Evolutionary conservation across 1,140 invertebrate genomes (phyloP), one percentile per base, ranked within the genome.

Genomic region (Musca domestica): DNA sequence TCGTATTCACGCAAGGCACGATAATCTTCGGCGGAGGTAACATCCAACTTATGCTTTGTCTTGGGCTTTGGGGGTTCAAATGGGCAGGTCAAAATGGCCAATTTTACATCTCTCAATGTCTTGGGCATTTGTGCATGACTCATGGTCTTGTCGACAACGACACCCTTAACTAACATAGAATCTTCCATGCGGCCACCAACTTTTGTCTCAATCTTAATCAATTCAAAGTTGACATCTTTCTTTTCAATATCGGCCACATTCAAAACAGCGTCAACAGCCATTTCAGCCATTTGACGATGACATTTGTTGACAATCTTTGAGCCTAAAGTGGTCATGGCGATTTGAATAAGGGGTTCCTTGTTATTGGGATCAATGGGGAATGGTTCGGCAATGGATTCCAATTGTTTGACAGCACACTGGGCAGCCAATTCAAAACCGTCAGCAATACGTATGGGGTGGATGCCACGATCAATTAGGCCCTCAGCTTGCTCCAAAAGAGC

Each of bases 41-140:
- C 93, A 77, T 99, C 97, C 72, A 99, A 87, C 91, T 99, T 99
- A 90, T 99, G 96, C 84, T 99, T 99, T 67, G 98, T 99, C 85
- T 99, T 99, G 17, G 98, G 98, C 85, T 99, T 99, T 22, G 98
- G 98, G 49, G 98, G 98, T 86, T 99, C 98, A 86, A 99, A 99
- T 71, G 98, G 95, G 84, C 98, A 99, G 15, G 98, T 99, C 6
- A 99, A 86, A 73, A 99, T 99, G 2, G 97, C 97, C 54, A 99
- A 84, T 81, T 96, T 96, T 0, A 95, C 96, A 85, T 98, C 88
- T 83, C 93, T 97, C 1, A 98, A 91, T 90, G 96, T 95, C 86
- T 99, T 99, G 1, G 98, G 98, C 98, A 99, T 99, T 85, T 99
- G 98, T 64, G 98, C 95, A 87, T 99, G 98, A 74, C 95, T 97